These are phyloP conservation scores for Datnioides undecimradiatus DNA, from an alignment of 2,113 vertebrate species.

Conservation along the genomic window DNA sequence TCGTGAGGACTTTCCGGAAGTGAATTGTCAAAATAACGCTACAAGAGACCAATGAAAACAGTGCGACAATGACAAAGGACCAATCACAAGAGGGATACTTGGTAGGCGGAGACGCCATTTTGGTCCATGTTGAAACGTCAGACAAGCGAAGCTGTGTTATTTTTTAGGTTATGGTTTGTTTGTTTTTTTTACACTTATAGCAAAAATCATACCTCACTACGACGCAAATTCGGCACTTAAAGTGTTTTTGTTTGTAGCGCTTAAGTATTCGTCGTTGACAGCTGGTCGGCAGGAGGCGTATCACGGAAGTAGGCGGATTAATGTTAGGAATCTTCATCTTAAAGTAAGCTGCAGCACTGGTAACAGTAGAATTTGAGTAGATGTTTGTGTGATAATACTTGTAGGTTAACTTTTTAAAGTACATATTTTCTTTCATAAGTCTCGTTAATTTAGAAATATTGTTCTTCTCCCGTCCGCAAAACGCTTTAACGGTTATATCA, in stretches of 20 bases:
- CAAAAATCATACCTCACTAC: fast-evolving
- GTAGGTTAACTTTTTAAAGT: fast-evolving
- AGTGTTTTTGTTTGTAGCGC: neutral
- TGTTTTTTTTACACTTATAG: fast-evolving
- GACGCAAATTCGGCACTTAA: neutral
- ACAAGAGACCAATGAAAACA: constrained; percentile 58
- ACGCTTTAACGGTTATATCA: neutral
- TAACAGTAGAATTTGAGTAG: fast-evolving
- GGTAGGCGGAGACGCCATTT: constrained; percentile 70
- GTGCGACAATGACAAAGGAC: neutral
- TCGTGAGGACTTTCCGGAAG: constrained; percentile 37
- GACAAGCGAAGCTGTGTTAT: neutral
- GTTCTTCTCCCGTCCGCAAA: neutral
- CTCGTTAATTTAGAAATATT: too few species aligned
- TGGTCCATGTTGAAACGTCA: constrained; percentile 39
- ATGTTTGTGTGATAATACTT: fast-evolving
- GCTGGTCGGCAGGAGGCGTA: constrained; percentile 34
- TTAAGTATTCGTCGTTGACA: neutral
- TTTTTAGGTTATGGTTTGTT: neutral
- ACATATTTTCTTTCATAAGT: fast-evolving
- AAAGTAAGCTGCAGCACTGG: neutral
- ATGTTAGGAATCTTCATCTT: neutral
- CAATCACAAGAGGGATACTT: constrained; percentile 67
- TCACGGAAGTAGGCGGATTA: constrained; percentile 45
- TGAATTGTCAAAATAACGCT: constrained; percentile 11